Evolutionary conservation across 1,140 invertebrate genomes (phyloP).

Genomic region (Zaprionus africanus): DNA sequence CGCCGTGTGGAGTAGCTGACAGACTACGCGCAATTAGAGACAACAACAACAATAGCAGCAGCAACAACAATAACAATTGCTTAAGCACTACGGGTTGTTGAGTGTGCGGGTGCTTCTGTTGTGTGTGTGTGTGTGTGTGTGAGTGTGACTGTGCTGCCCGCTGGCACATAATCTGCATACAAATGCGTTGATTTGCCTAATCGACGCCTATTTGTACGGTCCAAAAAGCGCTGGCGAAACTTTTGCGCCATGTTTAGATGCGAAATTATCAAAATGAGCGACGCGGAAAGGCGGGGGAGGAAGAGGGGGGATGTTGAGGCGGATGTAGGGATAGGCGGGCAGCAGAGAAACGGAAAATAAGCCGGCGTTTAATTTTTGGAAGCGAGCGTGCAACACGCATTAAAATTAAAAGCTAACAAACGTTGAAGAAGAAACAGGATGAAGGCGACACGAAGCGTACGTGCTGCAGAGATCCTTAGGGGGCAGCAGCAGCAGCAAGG

Average conservation of each 20-base stretch:
- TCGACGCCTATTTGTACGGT: conserved; percentile 78
- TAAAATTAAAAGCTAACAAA: conserved; percentile 77
- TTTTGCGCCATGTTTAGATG: conserved; percentile 60
- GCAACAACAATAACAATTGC: conserved; percentile 25
- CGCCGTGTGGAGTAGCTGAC: conserved; percentile 62
- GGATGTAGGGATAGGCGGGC: background rate
- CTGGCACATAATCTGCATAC: conserved; percentile 80
- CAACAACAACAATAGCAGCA: conserved; percentile 32
- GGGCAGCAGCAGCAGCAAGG: background rate
- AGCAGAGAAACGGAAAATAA: conserved; percentile 59
- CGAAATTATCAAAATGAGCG: conserved; percentile 50
- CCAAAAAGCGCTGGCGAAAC: conserved; percentile 49
- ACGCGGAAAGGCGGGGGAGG: background rate
- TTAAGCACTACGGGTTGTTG: conserved; percentile 2
- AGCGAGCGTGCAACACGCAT: conserved; percentile 75
- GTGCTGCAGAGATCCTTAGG: conserved; percentile 46
- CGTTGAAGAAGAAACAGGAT: conserved; percentile 22
- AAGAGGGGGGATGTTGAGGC: background rate
- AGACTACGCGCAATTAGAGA: conserved; percentile 73
- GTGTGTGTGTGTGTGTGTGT: conserved; percentile 5
- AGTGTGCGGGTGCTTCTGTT: conserved; percentile 13
- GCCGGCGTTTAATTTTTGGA: conserved; percentile 77
- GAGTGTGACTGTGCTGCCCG: conserved; percentile 31
- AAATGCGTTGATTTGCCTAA: conserved; percentile 82
- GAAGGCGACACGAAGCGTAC: conserved; percentile 53